These are phyloP conservation scores for Hemichromis elongatus DNA, from an alignment of 2,113 vertebrate genomes.

Conservation along the genomic window DNA sequence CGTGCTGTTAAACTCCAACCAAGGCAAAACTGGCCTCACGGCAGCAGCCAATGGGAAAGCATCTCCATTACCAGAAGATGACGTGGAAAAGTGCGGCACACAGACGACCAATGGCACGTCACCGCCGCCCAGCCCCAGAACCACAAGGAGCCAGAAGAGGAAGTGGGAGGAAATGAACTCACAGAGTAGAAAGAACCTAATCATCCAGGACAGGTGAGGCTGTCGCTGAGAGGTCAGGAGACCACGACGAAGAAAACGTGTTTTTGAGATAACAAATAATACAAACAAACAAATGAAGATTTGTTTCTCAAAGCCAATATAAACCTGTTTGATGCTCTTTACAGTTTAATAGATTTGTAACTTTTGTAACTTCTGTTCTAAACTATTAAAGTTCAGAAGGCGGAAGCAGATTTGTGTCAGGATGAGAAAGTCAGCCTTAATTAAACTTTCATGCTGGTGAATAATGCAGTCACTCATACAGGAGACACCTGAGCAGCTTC, in stretches of 20 bases:
- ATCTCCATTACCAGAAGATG: not conserved
- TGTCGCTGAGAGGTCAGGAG: not conserved
- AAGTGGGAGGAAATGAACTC: conserved; percentile 45
- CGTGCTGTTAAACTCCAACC: not conserved
- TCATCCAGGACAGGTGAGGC: conserved; percentile 31
- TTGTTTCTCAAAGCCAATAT: not conserved
- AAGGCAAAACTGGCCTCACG: not conserved
- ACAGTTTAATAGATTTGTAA: not conserved
- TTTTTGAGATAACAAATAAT: accelerated
- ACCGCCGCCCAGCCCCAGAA: conserved; percentile 26
- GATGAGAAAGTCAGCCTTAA: not conserved
- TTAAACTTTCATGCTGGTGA: not conserved
- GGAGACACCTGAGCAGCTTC: too few relatives aligned
- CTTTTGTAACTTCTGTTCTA: accelerated
- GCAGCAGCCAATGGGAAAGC: not conserved
- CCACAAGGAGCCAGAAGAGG: conserved; percentile 46
- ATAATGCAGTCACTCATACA: not conserved
- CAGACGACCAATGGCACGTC: conserved; percentile 62
- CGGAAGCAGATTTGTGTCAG: accelerated
- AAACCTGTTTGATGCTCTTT: not conserved
- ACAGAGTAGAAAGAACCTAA: not conserved
- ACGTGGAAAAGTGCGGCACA: not conserved
- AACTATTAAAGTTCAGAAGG: accelerated
- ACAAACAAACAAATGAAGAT: not conserved
- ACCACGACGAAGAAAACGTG: accelerated